Conservation (phyloP, 1,140 invertebrate species). For the Zaprionus tsacasi region DNA sequence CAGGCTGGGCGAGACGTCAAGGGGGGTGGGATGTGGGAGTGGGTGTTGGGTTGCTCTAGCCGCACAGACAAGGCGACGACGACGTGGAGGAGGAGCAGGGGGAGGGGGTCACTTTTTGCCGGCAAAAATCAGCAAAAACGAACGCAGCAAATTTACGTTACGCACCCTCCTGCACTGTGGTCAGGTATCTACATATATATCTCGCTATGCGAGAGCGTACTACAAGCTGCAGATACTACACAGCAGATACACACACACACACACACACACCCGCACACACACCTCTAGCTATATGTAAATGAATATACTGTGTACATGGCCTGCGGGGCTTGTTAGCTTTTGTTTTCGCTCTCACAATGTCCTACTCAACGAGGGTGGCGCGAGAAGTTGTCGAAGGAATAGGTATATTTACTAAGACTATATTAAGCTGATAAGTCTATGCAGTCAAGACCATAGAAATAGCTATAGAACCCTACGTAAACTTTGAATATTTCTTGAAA, state of each 20-base stretch:
- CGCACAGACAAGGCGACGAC: not conserved
- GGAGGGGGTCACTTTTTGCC: constrained; percentile 45
- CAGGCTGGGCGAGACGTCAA: not conserved
- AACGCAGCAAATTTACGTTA: constrained; percentile 56
- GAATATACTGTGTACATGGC: constrained; percentile 1
- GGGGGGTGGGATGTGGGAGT: not conserved
- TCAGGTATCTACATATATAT: constrained; percentile 5
- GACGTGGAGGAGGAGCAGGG: not conserved
- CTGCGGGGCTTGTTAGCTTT: constrained; percentile 9
- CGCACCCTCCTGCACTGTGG: constrained; percentile 62
- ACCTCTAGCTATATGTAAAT: constrained; percentile 4
- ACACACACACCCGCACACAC: not conserved
- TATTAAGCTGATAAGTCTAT: no score
- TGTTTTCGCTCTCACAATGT: constrained; percentile 12
- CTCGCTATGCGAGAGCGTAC: not conserved
- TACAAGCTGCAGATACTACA: not conserved
- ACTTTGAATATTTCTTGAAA: no score
- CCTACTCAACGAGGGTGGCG: constrained; percentile 17
- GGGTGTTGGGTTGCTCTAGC: not conserved
- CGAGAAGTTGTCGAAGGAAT: not conserved
- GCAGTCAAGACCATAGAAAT: not conserved
- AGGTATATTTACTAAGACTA: not conserved
- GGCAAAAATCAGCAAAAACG: constrained; percentile 44
- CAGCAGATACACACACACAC: not conserved
- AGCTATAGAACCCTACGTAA: no score